Percentiles rank a stretch among this genome's conserved stretches.
phyloP scores from a whole-genome alignment of 2,113 vertebrate genomes.

The Vombatus ursinus region DNA sequence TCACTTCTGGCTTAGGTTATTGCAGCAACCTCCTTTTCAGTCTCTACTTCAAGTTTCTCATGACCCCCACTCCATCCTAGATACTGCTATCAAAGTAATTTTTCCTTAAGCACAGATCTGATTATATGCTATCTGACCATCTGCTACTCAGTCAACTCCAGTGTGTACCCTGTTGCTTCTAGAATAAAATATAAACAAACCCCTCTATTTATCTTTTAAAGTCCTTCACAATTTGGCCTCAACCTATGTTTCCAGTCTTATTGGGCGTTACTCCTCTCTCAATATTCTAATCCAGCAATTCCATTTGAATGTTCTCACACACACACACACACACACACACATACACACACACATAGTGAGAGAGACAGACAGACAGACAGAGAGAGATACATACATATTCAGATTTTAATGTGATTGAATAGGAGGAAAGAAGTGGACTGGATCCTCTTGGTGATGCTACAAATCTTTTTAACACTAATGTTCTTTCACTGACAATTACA shows the following conservation, averaged over 20 bases:
- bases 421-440: not conserved
- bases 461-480: not conserved
- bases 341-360: too few relatives aligned
- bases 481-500: not conserved
- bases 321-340: too few relatives aligned
- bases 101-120: not conserved
- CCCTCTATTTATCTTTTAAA: not conserved
- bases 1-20: not conserved
- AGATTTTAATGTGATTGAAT: not conserved
- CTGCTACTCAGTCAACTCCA: not conserved
- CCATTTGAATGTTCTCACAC: not conserved
- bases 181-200: not conserved
- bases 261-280: not conserved
- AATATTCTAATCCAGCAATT: not conserved
- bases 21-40: not conserved
- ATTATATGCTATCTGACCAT: not conserved
- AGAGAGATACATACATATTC: too few relatives aligned
- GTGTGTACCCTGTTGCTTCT: not conserved
- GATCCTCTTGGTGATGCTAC: not conserved
- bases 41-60: not conserved
- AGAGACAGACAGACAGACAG: too few relatives aligned
- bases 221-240: not conserved
- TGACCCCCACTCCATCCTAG: not conserved
- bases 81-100: not conserved
- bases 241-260: not conserved